These are phyloP conservation scores for Drosophila demipolita DNA, from an alignment of 2,888 invertebrate genomes.

Conservation along the genomic window DNA sequence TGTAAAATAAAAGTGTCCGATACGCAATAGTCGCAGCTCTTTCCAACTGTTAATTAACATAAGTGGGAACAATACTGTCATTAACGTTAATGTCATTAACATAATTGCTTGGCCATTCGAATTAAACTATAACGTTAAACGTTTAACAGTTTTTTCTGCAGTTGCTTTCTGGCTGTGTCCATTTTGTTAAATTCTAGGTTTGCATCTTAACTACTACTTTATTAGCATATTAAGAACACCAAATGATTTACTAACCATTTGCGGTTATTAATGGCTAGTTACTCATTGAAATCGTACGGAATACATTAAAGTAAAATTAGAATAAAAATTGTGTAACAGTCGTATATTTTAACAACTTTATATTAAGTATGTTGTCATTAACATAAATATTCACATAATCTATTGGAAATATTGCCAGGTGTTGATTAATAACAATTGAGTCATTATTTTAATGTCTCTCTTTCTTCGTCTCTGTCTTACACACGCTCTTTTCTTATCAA, in stretches of 20 bases:
- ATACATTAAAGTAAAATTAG: not conserved
- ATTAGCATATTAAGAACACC: not conserved
- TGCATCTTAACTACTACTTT: not conserved
- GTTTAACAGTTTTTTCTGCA: not conserved
- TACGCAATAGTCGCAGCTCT: not conserved
- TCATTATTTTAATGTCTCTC: conserved; percentile 7
- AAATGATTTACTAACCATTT: not conserved
- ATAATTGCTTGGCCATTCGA: not conserved
- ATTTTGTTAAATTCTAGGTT: not conserved
- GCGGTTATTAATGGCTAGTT: not conserved
- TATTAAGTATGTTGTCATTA: not conserved
- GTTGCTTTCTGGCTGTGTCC: not conserved
- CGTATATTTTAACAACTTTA: not conserved
- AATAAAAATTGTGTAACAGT: not conserved
- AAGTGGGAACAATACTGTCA: not conserved
- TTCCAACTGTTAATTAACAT: not conserved
- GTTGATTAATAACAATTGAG: conserved; percentile 11
- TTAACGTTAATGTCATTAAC: not conserved
- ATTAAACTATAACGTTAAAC: not conserved
- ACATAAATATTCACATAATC: not conserved
- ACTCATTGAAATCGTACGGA: not conserved
- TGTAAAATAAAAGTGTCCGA: not conserved
- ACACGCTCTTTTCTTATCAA: conserved; percentile 36
- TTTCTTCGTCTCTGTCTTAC: not conserved
- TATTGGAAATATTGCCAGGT: not conserved